Evolutionary conservation across 2,797 vertebrate genomes (phyloP).

Genomic region (Pseudochromis fuscus): DNA sequence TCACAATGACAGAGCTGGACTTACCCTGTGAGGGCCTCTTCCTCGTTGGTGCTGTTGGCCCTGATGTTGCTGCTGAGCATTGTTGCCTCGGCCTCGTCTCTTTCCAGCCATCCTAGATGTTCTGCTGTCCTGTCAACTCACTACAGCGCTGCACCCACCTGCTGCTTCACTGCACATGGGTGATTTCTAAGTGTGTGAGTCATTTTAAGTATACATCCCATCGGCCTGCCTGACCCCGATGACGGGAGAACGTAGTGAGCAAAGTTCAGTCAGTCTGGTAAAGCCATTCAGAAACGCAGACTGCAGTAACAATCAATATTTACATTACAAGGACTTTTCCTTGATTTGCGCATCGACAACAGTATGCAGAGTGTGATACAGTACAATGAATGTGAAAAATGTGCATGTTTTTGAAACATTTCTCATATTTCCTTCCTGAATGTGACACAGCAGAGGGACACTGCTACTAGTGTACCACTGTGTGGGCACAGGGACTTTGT

Average conservation of each 20-base stretch:
- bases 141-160: background rate
- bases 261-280: constrained; percentile 79
- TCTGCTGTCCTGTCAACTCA: constrained; percentile 6
- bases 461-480: background rate
- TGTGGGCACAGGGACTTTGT: background rate
- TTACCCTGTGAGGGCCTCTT: constrained; percentile 61
- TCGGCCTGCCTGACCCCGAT: constrained; percentile 68
- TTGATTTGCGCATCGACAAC: background rate
- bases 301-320: constrained; percentile 36
- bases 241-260: constrained; percentile 71
- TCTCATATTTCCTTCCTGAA: background rate
- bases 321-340: constrained; percentile 11
- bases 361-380: background rate
- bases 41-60: constrained; percentile 43
- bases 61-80: constrained; percentile 61
- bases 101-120: constrained; percentile 77
- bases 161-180: constrained; percentile 28
- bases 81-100: constrained; percentile 78
- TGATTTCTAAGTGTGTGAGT: constrained; percentile 21
- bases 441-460: background rate
- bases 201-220: constrained; percentile 46
- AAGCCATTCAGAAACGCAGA: constrained; percentile 25
- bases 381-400: background rate
- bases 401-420: background rate
- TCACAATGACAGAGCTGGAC: constrained; percentile 20